Percentiles rank a stretch among this genome's conserved stretches.
Conservation (phyloP, 1,140 invertebrate species). For the Drosophila sucinea region DNA sequence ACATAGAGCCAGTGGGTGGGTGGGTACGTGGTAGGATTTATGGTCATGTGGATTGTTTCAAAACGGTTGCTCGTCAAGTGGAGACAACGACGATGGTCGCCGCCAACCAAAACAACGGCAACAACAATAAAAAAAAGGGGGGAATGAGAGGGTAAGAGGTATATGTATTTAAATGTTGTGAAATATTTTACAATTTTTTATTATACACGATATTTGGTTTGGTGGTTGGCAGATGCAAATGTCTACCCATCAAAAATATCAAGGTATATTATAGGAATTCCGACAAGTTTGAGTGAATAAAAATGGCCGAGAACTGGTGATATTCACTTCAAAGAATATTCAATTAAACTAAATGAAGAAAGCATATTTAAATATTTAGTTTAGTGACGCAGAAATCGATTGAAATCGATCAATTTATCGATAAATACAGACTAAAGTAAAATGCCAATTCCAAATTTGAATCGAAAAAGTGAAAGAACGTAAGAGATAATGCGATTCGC, state of each 20-base stretch:
- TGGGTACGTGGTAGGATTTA: constrained; percentile 51
- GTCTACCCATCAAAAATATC: background rate
- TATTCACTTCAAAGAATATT: too few relatives aligned
- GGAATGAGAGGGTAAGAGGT: too few relatives aligned
- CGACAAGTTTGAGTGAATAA: background rate
- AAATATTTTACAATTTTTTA: constrained; percentile 76
- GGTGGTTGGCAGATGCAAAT: background rate
- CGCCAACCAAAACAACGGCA: constrained; percentile 5
- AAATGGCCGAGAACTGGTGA: background rate
- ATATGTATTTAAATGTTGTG: constrained; percentile 66
- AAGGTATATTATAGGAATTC: constrained; percentile 10
- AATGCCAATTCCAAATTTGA: too few relatives aligned
- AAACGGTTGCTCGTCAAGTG: constrained; percentile 57
- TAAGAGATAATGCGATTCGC: too few relatives aligned
- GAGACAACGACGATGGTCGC: constrained; percentile 43
- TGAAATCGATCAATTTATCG: background rate
- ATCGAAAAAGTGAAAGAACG: too few relatives aligned
- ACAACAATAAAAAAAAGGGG: constrained; percentile 37
- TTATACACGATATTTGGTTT: constrained; percentile 20
- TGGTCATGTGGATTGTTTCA: constrained; percentile 76
- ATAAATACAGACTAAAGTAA: background rate
- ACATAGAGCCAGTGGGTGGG: constrained; percentile 17
- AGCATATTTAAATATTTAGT: too few relatives aligned
- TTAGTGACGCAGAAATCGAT: too few relatives aligned
- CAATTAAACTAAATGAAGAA: too few relatives aligned